A percentile compares a stretch with the other conserved stretches of the same genome.
These are phyloP conservation scores for Ceratosolen solmsi DNA, from an alignment of 1,140 invertebrate species.

Conservation along the genomic window DNA sequence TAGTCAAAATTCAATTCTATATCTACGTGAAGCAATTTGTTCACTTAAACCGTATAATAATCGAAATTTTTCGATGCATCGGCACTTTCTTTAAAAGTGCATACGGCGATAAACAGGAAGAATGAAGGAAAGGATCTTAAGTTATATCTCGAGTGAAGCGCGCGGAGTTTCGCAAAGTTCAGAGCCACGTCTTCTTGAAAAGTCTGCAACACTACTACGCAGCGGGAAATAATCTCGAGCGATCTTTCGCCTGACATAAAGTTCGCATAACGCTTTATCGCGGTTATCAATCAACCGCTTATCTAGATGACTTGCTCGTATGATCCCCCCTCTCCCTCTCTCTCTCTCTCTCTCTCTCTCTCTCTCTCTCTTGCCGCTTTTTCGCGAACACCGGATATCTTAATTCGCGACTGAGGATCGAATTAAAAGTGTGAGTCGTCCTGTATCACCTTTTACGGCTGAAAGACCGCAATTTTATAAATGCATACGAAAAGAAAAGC, in stretches of 20 bases:
- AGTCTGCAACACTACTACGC: constrained; percentile 23
- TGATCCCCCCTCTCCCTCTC: constrained; percentile 53
- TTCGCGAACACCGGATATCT: constrained; percentile 61
- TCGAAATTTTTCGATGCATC: constrained; percentile 36
- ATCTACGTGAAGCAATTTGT: background rate
- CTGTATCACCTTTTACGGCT: constrained; percentile 21
- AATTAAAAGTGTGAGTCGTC: constrained; percentile 40
- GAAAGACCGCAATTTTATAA: background rate
- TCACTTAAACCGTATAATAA: constrained; percentile 20
- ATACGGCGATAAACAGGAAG: background rate
- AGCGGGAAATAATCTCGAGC: constrained; percentile 45
- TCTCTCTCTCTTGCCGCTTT: constrained; percentile 49
- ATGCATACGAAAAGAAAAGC: background rate
- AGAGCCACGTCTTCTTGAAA: constrained; percentile 12
- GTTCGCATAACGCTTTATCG: constrained; percentile 44
- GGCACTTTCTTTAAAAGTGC: constrained; percentile 1
- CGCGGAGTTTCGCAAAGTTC: constrained; percentile 13
- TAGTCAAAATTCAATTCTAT: background rate
- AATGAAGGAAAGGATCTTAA: constrained; percentile 21
- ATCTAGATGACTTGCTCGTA: constrained; percentile 54
- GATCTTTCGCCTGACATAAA: constrained; percentile 47
- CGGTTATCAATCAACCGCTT: constrained; percentile 50
- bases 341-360: constrained; percentile 53
- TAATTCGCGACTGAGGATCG: constrained; percentile 59
- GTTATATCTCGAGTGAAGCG: constrained; percentile 1